These are phyloP conservation scores for Xylocampa areola DNA, from an alignment of 2,888 invertebrate genomes.

Conservation along the genomic window DNA sequence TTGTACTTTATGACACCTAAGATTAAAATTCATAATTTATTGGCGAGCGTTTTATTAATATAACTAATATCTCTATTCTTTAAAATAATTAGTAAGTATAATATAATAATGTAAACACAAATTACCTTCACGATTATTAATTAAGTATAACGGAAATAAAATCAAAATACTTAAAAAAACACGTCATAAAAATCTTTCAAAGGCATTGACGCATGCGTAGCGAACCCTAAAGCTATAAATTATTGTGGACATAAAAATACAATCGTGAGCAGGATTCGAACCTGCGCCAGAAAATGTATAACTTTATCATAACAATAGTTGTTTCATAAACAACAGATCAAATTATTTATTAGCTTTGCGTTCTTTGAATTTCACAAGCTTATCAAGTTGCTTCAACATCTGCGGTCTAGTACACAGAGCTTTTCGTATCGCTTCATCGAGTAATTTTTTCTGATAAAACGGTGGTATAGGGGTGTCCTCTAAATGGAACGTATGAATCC, in stretches of 20 bases:
- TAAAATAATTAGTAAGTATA: too few relatives aligned
- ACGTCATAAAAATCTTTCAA: too few relatives aligned
- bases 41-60: slow-evolving; percentile 23
- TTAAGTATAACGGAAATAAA: too few relatives aligned
- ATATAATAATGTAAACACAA: not conserved
- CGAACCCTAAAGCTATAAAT: too few relatives aligned
- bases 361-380: slow-evolving; percentile 81
- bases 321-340: too few relatives aligned
- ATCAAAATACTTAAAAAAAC: too few relatives aligned
- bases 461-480: slow-evolving; percentile 94
- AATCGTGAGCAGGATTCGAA: too few relatives aligned
- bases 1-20: slow-evolving; percentile 51
- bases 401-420: slow-evolving; percentile 91
- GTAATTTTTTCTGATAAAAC: slow-evolving; percentile 91
- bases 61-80: too few relatives aligned
- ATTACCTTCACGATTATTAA: slow-evolving; percentile 1
- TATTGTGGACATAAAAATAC: too few relatives aligned
- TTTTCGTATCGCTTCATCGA: slow-evolving; percentile 91
- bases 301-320: too few relatives aligned
- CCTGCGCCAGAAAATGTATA: too few relatives aligned
- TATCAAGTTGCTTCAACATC: slow-evolving; percentile 90
- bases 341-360: not conserved
- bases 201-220: too few relatives aligned
- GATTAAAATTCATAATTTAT: slow-evolving; percentile 52
- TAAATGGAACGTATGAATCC: slow-evolving; percentile 92